A percentile compares a stretch with the other conserved stretches of the same genome.
phyloP scores from a whole-genome alignment of 2,113 vertebrate genomes.

The Origma solitaria region DNA sequence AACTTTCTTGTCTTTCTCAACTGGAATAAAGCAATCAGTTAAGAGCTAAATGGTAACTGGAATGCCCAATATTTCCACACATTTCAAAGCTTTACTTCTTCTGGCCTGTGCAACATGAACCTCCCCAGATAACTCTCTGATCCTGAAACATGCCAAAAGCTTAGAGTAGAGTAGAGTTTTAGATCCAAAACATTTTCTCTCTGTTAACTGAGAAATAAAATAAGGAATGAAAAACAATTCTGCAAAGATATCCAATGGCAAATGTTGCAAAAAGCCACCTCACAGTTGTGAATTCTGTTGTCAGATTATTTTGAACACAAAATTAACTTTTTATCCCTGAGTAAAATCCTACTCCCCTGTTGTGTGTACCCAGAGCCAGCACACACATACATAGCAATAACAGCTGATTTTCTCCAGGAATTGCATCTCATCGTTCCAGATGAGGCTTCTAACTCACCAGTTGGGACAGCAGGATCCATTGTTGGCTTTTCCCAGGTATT shows the following conservation, averaged over 20 bases:
- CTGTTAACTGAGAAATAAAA: background rate
- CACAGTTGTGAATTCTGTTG: background rate
- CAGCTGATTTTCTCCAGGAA: background rate
- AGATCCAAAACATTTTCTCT: background rate
- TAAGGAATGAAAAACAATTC: background rate
- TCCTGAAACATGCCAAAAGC: background rate
- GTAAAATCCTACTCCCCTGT: background rate
- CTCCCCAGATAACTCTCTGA: background rate
- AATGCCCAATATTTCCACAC: background rate
- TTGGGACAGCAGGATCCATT: conserved; percentile 87
- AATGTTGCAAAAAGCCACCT: background rate
- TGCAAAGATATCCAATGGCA: background rate
- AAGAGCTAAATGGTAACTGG: background rate
- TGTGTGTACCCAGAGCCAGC: background rate
- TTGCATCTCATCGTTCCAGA: rapidly evolving
- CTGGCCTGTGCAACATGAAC: background rate
- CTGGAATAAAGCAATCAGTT: background rate
- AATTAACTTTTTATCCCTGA: background rate
- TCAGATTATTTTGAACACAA: background rate
- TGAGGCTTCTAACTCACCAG: conserved; percentile 73
- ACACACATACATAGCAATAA: rapidly evolving
- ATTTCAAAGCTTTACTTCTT: background rate
- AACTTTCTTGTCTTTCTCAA: background rate
- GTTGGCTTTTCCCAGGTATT: conserved; percentile 96
- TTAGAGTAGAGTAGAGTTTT: too few relatives aligned